phyloP scores from a whole-genome alignment of 2,797 vertebrate species.

The Pachyuromys duprasi region DNA sequence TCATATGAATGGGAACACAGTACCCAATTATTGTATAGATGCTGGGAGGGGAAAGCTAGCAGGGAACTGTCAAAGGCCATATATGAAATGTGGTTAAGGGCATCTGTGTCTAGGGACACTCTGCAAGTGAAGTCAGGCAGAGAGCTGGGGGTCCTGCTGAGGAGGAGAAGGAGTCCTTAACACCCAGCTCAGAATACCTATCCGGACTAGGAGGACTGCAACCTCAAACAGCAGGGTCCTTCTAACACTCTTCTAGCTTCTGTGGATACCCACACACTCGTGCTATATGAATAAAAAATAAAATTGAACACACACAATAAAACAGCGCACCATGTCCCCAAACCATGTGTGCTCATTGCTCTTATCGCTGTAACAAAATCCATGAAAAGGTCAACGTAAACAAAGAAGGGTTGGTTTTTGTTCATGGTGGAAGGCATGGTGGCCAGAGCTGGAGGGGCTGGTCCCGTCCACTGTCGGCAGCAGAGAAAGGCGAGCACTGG shows the following conservation, averaged over 20 bases:
- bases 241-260: not conserved
- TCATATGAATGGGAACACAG: no score
- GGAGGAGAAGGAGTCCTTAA: no score
- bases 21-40: no score
- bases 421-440: not conserved
- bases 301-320: not conserved
- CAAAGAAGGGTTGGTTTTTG: not conserved
- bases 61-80: no score
- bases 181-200: no score
- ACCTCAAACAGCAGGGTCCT: no score
- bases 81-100: no score
- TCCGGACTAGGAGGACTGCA: no score
- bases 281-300: not conserved
- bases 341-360: not conserved
- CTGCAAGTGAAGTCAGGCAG: no score
- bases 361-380: not conserved
- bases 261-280: not conserved
- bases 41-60: no score
- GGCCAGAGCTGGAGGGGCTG: not conserved
- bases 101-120: no score
- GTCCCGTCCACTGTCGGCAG: not conserved
- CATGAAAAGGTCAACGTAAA: not conserved
- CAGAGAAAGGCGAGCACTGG: not conserved
- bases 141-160: no score
- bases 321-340: not conserved